Percentiles rank a stretch among this genome's conserved stretches.
Conservation (phyloP, 1,140 invertebrate species). For the Trachelipus rathkii region DNA sequence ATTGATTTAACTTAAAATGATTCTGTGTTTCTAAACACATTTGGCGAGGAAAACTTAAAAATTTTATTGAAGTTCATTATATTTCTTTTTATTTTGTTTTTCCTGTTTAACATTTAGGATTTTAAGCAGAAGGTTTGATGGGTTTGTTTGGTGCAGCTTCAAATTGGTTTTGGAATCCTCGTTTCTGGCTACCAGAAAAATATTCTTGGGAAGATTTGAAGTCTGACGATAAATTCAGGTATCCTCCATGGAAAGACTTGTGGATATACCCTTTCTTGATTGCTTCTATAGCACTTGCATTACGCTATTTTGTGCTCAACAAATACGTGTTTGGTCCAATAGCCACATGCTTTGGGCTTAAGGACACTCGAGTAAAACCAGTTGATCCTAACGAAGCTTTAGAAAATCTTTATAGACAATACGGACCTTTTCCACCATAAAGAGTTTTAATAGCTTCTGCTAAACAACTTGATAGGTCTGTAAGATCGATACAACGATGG, state of each 20-base stretch:
- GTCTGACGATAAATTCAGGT: slow-evolving; percentile 69
- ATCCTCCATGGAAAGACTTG: slow-evolving; percentile 76
- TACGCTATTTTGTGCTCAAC: slow-evolving; percentile 41
- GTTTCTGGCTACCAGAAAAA: slow-evolving; percentile 59
- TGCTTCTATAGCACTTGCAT: slow-evolving; percentile 36
- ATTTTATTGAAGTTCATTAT: no score
- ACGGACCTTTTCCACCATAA: slow-evolving; percentile 37
- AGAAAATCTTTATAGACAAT: slow-evolving; percentile 31
- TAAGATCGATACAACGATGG: slow-evolving; percentile 86
- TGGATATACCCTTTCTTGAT: slow-evolving; percentile 46
- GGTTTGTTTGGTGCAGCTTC: slow-evolving; percentile 23
- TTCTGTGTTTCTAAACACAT: no score
- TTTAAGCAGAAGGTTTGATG: background rate
- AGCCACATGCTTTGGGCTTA: slow-evolving; percentile 35
- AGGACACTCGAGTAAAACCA: slow-evolving; percentile 32
- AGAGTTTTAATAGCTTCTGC: slow-evolving; percentile 50
- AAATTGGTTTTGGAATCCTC: slow-evolving; percentile 43
- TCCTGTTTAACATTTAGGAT: no score
- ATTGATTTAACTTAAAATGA: no score
- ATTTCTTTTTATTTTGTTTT: background rate
- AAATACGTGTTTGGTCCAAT: slow-evolving; percentile 34
- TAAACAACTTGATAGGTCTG: slow-evolving; percentile 81
- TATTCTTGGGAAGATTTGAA: slow-evolving; percentile 80
- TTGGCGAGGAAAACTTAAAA: no score
- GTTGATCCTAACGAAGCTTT: slow-evolving; percentile 34